Evolutionary conservation across 2,888 invertebrate genomes (phyloP).

Genomic region (Zonitis immaculata): DNA sequence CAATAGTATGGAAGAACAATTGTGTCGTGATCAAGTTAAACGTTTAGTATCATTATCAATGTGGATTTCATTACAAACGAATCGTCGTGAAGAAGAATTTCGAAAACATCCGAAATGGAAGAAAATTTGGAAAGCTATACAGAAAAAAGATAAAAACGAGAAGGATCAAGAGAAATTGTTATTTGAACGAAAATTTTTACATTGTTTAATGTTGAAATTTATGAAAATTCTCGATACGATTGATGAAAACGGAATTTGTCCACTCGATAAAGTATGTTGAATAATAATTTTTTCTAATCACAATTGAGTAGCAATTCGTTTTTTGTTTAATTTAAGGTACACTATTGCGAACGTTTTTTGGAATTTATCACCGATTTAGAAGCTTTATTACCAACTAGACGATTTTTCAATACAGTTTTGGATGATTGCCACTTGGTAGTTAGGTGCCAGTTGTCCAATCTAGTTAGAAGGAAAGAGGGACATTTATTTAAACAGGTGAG

Average conservation of each 20-base stretch:
- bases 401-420: constrained; percentile 95
- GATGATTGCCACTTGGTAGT: constrained; percentile 94
- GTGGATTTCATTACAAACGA: constrained; percentile 85
- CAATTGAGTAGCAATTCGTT: no score
- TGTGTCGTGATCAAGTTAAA: constrained; percentile 87
- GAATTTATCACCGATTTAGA: constrained; percentile 96
- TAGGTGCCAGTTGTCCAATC: constrained; percentile 74
- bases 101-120: constrained; percentile 82
- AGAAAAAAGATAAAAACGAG: constrained; percentile 77
- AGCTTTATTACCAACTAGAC: constrained; percentile 87
- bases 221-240: constrained; percentile 74
- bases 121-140: constrained; percentile 86
- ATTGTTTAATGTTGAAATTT: constrained; percentile 82
- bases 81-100: constrained; percentile 81
- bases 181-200: constrained; percentile 86
- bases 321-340: constrained; percentile 49
- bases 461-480: constrained; percentile 73
- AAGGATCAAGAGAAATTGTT: constrained; percentile 59
- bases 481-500: constrained; percentile 88
- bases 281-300: neutral
- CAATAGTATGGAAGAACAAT: constrained; percentile 93
- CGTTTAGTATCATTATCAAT: constrained; percentile 87
- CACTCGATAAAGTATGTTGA: constrained; percentile 48
- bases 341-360: constrained; percentile 91
- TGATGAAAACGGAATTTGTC: constrained; percentile 57